Conservation (phyloP, 2,797 vertebrate genomes). For the Diglossa cyanea region DNA sequence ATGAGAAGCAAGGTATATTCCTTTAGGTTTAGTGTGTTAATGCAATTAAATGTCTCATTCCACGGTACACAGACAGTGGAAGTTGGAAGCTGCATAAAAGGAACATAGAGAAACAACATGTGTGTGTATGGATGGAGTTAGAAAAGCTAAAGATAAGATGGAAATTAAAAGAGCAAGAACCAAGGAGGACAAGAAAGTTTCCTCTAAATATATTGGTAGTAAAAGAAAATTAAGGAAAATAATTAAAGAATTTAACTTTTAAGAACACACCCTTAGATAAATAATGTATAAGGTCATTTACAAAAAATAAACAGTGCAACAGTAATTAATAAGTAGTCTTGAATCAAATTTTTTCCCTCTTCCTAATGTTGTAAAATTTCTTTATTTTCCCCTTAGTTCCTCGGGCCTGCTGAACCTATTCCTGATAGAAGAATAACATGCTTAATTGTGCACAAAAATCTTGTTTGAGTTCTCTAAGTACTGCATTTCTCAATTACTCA, state of each 20-base stretch:
- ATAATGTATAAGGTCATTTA: background rate
- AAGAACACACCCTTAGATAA: background rate
- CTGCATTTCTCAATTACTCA: slow-evolving; percentile 30
- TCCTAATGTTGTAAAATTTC: background rate
- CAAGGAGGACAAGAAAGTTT: background rate
- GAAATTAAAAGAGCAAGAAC: background rate
- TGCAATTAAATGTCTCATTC: background rate
- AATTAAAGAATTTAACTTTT: background rate
- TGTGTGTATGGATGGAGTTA: background rate
- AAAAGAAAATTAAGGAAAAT: background rate
- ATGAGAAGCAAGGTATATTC: background rate
- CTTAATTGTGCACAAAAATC: slow-evolving; percentile 5
- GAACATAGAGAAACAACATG: background rate
- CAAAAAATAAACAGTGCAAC: background rate
- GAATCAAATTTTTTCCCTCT: background rate
- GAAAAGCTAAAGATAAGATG: background rate
- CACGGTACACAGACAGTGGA: fast-evolving
- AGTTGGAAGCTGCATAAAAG: background rate
- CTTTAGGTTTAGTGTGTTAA: background rate
- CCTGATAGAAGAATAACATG: background rate
- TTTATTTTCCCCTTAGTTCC: background rate
- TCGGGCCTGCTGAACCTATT: background rate
- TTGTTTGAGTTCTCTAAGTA: background rate
- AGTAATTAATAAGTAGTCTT: background rate
- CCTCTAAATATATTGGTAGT: background rate